Base-by-base conservation (phyloP, 2,888 invertebrate genomes). In the Pseudanteris insignis region DNA sequence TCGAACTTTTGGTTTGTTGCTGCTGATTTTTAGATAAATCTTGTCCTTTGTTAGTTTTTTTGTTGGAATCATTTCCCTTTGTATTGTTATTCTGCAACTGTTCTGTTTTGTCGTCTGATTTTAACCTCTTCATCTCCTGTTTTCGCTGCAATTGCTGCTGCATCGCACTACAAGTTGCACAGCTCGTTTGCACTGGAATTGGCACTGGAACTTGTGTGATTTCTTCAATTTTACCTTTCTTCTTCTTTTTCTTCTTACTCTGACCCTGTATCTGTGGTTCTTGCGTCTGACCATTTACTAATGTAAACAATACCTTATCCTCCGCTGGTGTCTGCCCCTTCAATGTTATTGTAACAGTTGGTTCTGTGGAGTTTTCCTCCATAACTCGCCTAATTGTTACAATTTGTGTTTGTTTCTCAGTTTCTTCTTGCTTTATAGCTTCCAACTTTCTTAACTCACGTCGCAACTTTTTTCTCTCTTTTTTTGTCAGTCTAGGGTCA, bases 341-440 rank as follows among this genome's bases (percentile, higher is more conserved):
- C 18, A 90, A 81, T 0, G 90, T 90, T 37, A 91, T 90, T 0
- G 90, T 90, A 1, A 90, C 90, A 13, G 88, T 89, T 6, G 90
- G 89, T 66, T 88, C 87, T 0, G 85, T 83, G 64, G 81, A 83
- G 69, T 86, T 85, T 4, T 86, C 86, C 65, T 88, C 85, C 78
- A 87, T 86, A 1, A 89, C 86, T 37, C 89, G 81, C 57, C 88
- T 85, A 55, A 91, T 90, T 3, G 90, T 90, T 1, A 90, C 90
- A 21, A 80, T 77, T 50, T 81, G 78, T 2, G 76, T 73, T 30
- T 75, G 75, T 28, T 66, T 71, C 54, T 74, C 76, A 65, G 68
- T 72, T 58, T 65, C 66, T 41, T 68, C 74, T 64, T 65, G 75
- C 69, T 71, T 73, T 51, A 73, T 70, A 43, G 75, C 77, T 63